phyloP scores from a whole-genome alignment of 2,797 vertebrate genomes.

The Limosa lapponica region DNA sequence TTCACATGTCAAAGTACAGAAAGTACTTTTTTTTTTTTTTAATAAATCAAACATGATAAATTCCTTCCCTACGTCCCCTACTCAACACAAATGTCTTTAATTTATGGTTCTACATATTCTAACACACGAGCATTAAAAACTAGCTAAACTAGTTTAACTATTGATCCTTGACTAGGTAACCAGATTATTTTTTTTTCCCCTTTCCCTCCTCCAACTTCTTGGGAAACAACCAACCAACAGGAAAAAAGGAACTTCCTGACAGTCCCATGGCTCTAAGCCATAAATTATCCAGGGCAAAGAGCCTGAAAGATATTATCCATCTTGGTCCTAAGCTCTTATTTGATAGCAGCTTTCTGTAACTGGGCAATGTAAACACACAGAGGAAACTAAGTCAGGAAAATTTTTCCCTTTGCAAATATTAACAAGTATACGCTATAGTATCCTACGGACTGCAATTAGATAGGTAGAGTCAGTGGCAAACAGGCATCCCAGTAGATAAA shows the following conservation, averaged over 20 bases:
- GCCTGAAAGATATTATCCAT: not conserved
- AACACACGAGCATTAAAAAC: not conserved
- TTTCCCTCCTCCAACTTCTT: not conserved
- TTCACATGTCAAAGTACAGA: not conserved
- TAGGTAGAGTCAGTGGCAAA: not conserved
- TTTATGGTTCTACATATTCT: not conserved
- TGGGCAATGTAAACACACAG: not conserved
- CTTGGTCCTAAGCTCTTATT: not conserved
- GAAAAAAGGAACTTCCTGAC: not conserved
- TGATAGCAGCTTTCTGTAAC: not conserved
- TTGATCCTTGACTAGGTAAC: not conserved
- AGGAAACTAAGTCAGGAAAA: not conserved
- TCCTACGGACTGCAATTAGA: not conserved
- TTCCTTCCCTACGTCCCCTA: not conserved
- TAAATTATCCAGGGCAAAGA: not conserved
- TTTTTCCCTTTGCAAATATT: not conserved
- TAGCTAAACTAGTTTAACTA: not conserved
- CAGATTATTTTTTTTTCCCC: not conserved
- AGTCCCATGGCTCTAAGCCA: not conserved
- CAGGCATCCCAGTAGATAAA: not conserved
- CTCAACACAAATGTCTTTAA: not conserved
- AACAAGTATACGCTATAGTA: not conserved
- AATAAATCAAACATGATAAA: not conserved
- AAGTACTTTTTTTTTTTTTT: not conserved
- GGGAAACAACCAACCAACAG: not conserved